These are phyloP conservation scores for Hyppa rectilinea DNA, from an alignment of 2,888 invertebrate genomes.

Conservation along the genomic window DNA sequence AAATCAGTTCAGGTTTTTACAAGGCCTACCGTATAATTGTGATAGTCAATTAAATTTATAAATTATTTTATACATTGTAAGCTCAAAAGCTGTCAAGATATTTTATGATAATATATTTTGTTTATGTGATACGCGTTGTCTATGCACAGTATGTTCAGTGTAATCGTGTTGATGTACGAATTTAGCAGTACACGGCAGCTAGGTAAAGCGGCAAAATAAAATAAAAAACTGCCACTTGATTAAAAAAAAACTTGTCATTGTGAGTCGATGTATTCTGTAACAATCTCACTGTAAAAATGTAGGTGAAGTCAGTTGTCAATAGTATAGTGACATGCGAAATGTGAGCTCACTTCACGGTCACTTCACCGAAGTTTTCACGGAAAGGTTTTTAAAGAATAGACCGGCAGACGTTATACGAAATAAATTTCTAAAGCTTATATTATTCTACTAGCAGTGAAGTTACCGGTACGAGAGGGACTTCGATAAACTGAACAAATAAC, in stretches of 20 bases:
- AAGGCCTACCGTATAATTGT: constrained; percentile 71
- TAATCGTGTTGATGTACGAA: constrained; percentile 38
- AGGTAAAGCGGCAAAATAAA: constrained; percentile 1
- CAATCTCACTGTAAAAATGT: too few species aligned
- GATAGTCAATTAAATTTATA: constrained; percentile 71
- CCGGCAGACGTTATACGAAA: constrained; percentile 9
- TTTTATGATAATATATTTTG: constrained; percentile 54
- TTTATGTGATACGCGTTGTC: constrained; percentile 38
- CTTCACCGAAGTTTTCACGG: too few species aligned
- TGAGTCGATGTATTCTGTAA: too few species aligned
- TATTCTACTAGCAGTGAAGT: constrained; percentile 28
- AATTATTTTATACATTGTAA: constrained; percentile 60
- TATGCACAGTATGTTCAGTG: constrained; percentile 39
- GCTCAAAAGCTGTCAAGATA: constrained; percentile 64
- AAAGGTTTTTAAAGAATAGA: too few species aligned
- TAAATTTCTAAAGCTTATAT: constrained; percentile 16
- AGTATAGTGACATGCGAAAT: too few species aligned
- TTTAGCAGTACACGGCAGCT: constrained; percentile 37
- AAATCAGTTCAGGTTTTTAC: constrained; percentile 69
- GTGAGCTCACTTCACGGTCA: too few species aligned
- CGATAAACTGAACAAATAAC: constrained; percentile 55
- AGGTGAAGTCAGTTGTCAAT: too few species aligned
- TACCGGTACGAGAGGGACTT: constrained; percentile 28
- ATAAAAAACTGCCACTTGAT: constrained; percentile 19
- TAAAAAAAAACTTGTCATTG: constrained; percentile 22